These are phyloP conservation scores for Channallabes apus DNA, from an alignment of 2,797 vertebrate species.

Conservation along the genomic window DNA sequence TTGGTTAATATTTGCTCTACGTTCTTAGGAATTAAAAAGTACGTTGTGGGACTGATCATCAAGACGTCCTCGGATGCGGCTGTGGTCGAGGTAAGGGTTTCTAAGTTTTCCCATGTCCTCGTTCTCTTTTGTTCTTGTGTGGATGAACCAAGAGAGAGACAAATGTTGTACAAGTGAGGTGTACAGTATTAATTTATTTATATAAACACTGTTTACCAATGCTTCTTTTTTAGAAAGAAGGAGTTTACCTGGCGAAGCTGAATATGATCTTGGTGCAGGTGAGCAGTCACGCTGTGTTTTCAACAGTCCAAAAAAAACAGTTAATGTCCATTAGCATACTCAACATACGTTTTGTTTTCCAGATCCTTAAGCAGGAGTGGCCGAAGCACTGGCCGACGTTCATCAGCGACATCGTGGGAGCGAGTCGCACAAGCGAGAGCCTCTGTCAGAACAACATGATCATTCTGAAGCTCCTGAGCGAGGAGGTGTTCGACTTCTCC, in stretches of 20 bases:
- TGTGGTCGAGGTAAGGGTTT: conserved; percentile 84
- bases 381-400: conserved; percentile 99
- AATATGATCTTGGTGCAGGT: conserved; percentile 99
- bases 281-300: conserved; percentile 43
- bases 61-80: conserved; percentile 94
- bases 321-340: not conserved
- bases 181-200: not conserved
- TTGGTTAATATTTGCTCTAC: not conserved
- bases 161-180: not conserved
- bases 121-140: not conserved
- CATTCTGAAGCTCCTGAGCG: conserved; percentile 96
- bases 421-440: conserved; percentile 96
- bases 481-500: conserved; percentile 99
- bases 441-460: conserved; percentile 99
- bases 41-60: conserved; percentile 96
- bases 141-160: too few species aligned
- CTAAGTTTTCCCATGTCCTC: not conserved
- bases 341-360: too few species aligned
- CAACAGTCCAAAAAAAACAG: not conserved
- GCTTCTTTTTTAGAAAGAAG: conserved; percentile 83
- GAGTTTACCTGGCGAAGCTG: conserved; percentile 95
- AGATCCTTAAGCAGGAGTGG: conserved; percentile 99
- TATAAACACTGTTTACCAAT: not conserved
- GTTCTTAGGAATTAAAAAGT: conserved; percentile 92
- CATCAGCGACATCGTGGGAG: conserved; percentile 97